phyloP scores from a whole-genome alignment of 1,140 invertebrate genomes.

The Musca vetustissima region DNA sequence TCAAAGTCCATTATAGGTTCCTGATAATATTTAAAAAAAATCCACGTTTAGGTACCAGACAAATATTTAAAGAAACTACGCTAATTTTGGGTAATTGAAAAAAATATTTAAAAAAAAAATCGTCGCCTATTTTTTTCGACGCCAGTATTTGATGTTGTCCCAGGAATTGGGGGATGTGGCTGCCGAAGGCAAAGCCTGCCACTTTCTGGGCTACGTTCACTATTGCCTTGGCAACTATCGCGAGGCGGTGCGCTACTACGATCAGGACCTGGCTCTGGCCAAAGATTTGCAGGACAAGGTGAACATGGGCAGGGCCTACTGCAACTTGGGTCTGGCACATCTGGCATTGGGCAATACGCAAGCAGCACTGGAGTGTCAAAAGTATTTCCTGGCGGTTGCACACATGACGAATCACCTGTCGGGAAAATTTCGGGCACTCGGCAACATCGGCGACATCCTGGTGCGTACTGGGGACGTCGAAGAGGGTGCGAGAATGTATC shows the following conservation, averaged over 20 bases:
- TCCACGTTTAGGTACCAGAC: too few species aligned
- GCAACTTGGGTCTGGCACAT: constrained; percentile 87
- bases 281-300: constrained; percentile 92
- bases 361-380: constrained; percentile 87
- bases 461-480: constrained; percentile 80
- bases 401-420: constrained; percentile 87
- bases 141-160: constrained; percentile 92
- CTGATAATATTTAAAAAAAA: too few species aligned
- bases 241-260: constrained; percentile 92
- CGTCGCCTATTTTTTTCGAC: too few species aligned
- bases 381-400: constrained; percentile 87
- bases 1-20: too few species aligned
- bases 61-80: too few species aligned
- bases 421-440: constrained; percentile 85
- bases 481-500: constrained; percentile 89
- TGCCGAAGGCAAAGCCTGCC: constrained; percentile 95
- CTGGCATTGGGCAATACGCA: constrained; percentile 85
- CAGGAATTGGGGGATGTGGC: constrained; percentile 92
- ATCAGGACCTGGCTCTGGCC: constrained; percentile 90
- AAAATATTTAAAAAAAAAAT: too few species aligned
- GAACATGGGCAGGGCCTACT: constrained; percentile 90
- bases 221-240: constrained; percentile 92
- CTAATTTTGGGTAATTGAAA: too few species aligned
- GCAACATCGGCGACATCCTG: constrained; percentile 88
- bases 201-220: constrained; percentile 93